These are phyloP conservation scores for Sciurus vulgaris DNA, from an alignment of 2,797 vertebrate genomes.

Conservation along the genomic window DNA sequence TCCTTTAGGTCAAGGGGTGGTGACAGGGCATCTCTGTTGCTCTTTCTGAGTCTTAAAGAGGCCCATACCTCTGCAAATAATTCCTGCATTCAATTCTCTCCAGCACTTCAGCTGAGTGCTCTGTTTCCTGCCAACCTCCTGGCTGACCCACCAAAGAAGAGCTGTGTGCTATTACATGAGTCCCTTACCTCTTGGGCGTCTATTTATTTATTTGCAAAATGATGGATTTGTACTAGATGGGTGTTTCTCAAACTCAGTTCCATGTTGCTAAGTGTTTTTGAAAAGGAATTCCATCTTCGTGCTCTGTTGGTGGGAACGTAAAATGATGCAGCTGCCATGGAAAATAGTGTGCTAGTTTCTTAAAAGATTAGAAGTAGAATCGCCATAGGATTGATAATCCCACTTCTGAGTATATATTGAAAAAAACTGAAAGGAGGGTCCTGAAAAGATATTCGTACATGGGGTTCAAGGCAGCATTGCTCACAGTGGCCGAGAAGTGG, in stretches of 20 bases:
- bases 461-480: background rate
- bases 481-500: background rate
- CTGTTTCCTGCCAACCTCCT: background rate
- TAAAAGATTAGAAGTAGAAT: background rate
- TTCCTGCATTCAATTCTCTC: background rate
- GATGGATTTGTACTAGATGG: background rate
- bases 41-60: background rate
- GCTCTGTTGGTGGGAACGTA: background rate
- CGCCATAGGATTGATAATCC: background rate
- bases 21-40: background rate
- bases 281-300: background rate
- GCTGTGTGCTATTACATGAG: background rate
- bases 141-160: background rate
- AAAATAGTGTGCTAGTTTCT: background rate
- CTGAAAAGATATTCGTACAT: background rate
- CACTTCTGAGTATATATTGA: background rate
- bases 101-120: background rate
- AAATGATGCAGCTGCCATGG: background rate
- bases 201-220: background rate
- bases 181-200: background rate
- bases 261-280: background rate
- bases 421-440: background rate
- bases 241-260: background rate
- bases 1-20: background rate
- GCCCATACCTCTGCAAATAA: background rate